Evolutionary conservation across 2,113 vertebrate species (phyloP), one percentile per base, ranked within the genome.

Genomic region (Rhynchopsitta pachyrhyncha): DNA sequence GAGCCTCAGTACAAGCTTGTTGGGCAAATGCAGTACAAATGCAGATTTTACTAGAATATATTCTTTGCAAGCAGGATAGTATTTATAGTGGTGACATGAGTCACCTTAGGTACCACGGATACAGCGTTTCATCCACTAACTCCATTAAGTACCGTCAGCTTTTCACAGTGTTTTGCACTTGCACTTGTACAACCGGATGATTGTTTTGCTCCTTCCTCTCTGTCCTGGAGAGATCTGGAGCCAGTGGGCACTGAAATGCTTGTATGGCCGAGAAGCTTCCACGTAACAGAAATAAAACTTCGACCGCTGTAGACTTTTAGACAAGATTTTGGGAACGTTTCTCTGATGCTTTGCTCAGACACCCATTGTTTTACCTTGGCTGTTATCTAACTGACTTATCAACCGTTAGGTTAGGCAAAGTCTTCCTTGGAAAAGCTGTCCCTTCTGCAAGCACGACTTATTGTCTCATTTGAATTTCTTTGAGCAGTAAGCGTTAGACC

Each of bases 31-130:
- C 68, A 19, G 47, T 16, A 57, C 19, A n/a, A 69, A 53, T 2
- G 8, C 66, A 60, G 77, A 59, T 66, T 91, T 91, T 55, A 49
- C 47, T 52, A 15, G 62, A 55, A 41, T 17, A 57, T 44, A 17
- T 16, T 82, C 63, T 57, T 71, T 35, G 25, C 62, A 53, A 80
- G 62, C 35, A 17, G 35, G 62, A 76, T 70, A 31, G 52, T 82
- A 66, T 96, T 95, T 95, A 49, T 82, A 87, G 84, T 3, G 19
- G 77, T 80, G 91, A 62, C 87, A 35, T 49, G 94, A 95, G 75
- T 90, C 78, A 76, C 93, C 74, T 52, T 49, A 74, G 94, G 37
- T 93, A 6, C 87, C 91, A 92, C 80, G 78, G 89, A 89, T 73
- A 95, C 84, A 27, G 79, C 49, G 1, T 80, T 78, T 95, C 79